Base-by-base conservation (phyloP, 2,113 vertebrate genomes). In the Albula glossodonta region DNA sequence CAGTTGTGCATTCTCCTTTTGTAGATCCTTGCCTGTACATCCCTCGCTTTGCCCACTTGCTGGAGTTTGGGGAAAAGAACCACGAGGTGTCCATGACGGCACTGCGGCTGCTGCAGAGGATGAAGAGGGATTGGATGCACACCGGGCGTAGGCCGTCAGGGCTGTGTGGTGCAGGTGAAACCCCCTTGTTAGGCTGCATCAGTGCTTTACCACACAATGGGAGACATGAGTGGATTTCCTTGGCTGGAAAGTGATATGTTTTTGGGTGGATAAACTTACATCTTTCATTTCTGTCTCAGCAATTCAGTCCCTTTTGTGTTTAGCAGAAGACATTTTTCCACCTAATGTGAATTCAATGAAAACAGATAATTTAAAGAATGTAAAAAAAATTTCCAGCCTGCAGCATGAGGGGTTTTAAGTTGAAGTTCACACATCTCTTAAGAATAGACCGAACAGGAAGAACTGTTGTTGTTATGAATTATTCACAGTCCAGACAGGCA, bases 51-150 rank as follows among this genome's bases (percentile, higher is more conserved):
- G 96, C 98, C 1, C 98, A 99, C 92, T 93, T 99, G 96, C 94
- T 99, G 90, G 98, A 99, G 86, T 99, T 99, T 0, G 98, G 97
- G 0, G 97, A 99, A 84, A 99, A 99, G 95, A 99, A 97, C 92
- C 98, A 97, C 0, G 98, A 99, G n/a, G 98, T 99, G 48, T 97
- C 98, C 87, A 99, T 99, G 98, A 99, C 98, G 0, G 98, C 98
- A 0, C 90, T 99, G 88, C 88, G 98, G 82, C 96, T 99, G 81
- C 91, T 99, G 84, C 98, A 99, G 95, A 95, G 98, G 88, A 99
- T 99, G 98, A 99, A 99, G 95, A 91, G 98, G 87, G 98, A 99
- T 94, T 99, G 98, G 98, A 99, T 99, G 97, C 98, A 99, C 94
- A 99, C 98, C 0, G 98, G 98, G 56, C 96, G 98, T 81, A 94